phyloP scores from a whole-genome alignment of 2,888 invertebrate species.

The Drosophila tanythrix region DNA sequence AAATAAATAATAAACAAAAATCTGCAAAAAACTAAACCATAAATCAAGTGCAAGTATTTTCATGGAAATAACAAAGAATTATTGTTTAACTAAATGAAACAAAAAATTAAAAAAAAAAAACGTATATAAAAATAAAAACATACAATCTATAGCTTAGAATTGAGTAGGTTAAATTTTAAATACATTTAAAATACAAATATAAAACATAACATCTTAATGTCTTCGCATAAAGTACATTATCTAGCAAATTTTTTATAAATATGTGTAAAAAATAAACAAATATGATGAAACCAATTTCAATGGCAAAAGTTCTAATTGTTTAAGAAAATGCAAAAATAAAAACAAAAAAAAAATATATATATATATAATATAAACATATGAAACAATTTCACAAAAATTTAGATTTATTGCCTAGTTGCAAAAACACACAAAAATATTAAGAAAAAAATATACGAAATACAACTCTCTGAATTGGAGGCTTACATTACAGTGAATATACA shows the following conservation, averaged over 20 bases:
- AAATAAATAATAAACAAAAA: conserved; percentile 26
- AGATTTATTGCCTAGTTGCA: conserved; percentile 29
- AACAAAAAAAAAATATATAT: conserved; percentile 34
- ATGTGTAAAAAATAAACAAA: conserved; percentile 34
- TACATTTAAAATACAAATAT: conserved; percentile 37
- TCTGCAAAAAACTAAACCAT: conserved; percentile 19
- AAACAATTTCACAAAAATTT: conserved; percentile 38
- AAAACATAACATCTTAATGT: conserved; percentile 54
- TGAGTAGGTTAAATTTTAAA: conserved; percentile 42
- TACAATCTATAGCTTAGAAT: conserved; percentile 41
- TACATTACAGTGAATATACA: conserved; percentile 26
- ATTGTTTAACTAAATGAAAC: conserved; percentile 42
- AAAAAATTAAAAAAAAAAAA: conserved; percentile 6
- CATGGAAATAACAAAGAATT: conserved; percentile 73
- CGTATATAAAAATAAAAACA: conserved; percentile 7
- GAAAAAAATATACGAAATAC: conserved; percentile 25
- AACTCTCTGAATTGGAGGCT: conserved; percentile 65
- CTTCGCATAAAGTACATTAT: conserved; percentile 65
- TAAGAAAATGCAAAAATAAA: conserved; percentile 39
- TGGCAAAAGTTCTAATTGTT: conserved; percentile 31
- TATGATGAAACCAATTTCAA: conserved; percentile 19
- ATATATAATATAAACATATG: conserved; percentile 8
- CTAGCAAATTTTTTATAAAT: conserved; percentile 58
- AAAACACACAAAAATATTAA: conserved; percentile 17
- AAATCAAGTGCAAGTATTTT: conserved; percentile 77